Evolutionary conservation across 2,113 vertebrate species (phyloP), one percentile per base, ranked within the genome.

Genomic region (Saccopteryx leptura): DNA sequence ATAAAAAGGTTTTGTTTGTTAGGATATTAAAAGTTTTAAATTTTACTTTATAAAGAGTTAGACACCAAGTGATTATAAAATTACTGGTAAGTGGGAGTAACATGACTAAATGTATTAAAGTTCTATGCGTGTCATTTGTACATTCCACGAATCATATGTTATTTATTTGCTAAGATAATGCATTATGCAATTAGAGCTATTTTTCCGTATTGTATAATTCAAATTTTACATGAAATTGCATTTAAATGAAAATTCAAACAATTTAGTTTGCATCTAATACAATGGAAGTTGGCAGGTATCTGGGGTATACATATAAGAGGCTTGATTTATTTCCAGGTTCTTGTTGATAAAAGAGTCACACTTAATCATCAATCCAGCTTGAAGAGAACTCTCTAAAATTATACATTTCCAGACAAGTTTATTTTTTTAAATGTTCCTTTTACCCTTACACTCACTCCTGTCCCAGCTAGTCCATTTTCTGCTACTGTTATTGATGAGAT

Each of bases 31-130:
- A 76, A 96, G 88, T 97, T 97, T 82, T 96, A 96, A 95, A 97
- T 98, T 98, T 98, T 87, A 96, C 13, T 96, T 95, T 89, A 95
- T 95, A 90, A 97, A 95, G 94, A 97, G 88, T 95, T 93, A 96
- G 94, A 95, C 23, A 97, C 98, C 96, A 98, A 96, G 96, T 97
- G 94, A 96, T 97, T 97, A 96, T 97, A 94, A 97, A 98, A 97
- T 93, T 92, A 92, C 94, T 96, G 74, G 86, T 97, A 93, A 97
- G 50, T 94, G 50, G 82, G 81, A 97, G 87, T 89, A 98, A 98
- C 87, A 98, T 60, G 93, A 97, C 97, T 96, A 98, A 95, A 98
- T 97, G 95, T 98, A 98, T 97, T 97, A 94, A 97, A 96, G 89
- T 88, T 97, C 95, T 88, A 39, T 95, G 0, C 52, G 12, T 74